Evolutionary conservation across 2,113 vertebrate genomes (phyloP), one percentile per base, ranked within the genome.

Genomic region (Xiphophorus hellerii): DNA sequence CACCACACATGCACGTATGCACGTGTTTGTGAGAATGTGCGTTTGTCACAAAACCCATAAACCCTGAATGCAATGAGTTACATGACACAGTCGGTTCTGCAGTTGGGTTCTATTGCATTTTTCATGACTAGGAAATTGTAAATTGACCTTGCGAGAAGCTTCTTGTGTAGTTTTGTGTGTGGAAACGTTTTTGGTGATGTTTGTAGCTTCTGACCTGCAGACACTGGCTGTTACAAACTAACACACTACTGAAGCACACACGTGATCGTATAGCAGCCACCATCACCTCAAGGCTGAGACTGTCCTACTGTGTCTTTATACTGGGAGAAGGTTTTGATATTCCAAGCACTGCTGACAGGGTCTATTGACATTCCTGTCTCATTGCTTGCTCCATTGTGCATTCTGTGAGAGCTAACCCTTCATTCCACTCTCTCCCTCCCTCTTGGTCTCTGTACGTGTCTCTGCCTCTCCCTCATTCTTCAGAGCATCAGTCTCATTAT

Each of bases 291-390:
- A 91, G 75, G 78, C 70, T 89, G 58, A 84, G 68, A 77, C 62
- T 73, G 82, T 65, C 54, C 37, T 81, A 81, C 80, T 75, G 89
- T 85, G 77, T 84, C 42, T 86, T 81, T 74, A 69, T 58, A 74
- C 86, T 88, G 80, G 74, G 77, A 76, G 82, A 62, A 81, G 82
- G 39, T 77, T 95, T 92, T 84, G 66, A 82, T 87, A 93, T 95
- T 95, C 92, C 74, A 83, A 68, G 81, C 78, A 66, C 73, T 73
- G 61, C 82, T 91, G 25, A 31, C 42, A 51, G 73, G 71, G 70
- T 85, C 69, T 83, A 87, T 94, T 87, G 85, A 90, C 89, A 91
- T 94, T 95, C 92, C 82, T 66, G 74, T 90, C 86, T 88, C 82
- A 74, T 42, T 81, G 81, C 86, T 80, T 79, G 71, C 71, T 89